Evolutionary conservation across 2,888 invertebrate species (phyloP), one percentile per base, ranked within the genome.

Genomic region (Leucania comma): DNA sequence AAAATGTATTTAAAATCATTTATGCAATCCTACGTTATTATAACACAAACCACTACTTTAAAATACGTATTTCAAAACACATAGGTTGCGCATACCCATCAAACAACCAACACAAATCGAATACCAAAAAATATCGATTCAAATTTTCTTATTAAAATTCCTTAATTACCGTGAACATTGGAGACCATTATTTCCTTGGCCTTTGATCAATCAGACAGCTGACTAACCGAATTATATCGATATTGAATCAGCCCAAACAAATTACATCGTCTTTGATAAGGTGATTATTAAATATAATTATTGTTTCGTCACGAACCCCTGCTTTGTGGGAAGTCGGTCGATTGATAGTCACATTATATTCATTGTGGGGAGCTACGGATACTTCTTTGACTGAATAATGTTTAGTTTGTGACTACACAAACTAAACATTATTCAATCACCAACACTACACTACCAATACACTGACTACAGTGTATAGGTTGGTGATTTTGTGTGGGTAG

Each of bases 221-320:
- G 92, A 86, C 86, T 90, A 90, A 90, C 87, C 80, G 87, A 92
- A 93, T 92, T 93, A 92, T 88, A 84, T 87, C 87, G 85, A 87
- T 92, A 94, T 92, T 90, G 90, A 92, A 94, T 92, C 87, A 88
- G 83, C 87, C 89, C 83, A 91, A 65, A 91, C 91, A 91, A 92
- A 92, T 92, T 91, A 88, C 80, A 80, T 77, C 88, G 88, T 89
- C 91, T 92, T 92, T 91, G 92, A 91, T 91, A 90, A 90, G 89
- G 89, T 91, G 92, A 93, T 94, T 93, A 93, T 92, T 90, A 89
- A 92, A 92, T 89, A 88, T 91, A 92, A 95, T 95, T 95, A 95
- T 92, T 89, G 86, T 92, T 95, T 94, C 94, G 94, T 92, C 92
- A 94, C 93, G 93, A 91, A 84, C 87, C 89, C 84, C 83, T 88